Conservation (phyloP, 2,797 vertebrate genomes). For the Lerista edwardsae region DNA sequence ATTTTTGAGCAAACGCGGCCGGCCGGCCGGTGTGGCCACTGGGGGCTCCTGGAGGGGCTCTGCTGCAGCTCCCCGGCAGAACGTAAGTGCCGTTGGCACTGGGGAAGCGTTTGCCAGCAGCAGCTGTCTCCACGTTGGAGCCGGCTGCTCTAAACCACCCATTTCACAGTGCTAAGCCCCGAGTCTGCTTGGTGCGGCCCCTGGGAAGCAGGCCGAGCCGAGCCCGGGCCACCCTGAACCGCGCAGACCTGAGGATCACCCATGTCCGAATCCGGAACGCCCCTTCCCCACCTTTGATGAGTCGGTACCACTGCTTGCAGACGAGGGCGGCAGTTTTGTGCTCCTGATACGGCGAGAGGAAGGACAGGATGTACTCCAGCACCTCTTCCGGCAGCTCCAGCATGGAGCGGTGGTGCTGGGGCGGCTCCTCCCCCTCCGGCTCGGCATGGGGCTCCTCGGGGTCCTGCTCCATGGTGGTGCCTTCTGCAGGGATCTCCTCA, state of each 20-base stretch:
- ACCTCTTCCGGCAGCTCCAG: slow-evolving; percentile 95
- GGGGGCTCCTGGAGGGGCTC: no score
- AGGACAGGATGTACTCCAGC: slow-evolving; percentile 96
- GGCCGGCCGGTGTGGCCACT: no score
- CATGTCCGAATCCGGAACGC: fast-evolving
- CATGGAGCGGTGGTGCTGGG: slow-evolving; percentile 83
- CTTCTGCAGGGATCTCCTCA: slow-evolving; percentile 80
- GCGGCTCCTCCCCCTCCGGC: slow-evolving; percentile 69
- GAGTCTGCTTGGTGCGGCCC: no score
- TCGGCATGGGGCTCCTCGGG: slow-evolving; percentile 62
- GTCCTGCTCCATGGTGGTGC: slow-evolving; percentile 80
- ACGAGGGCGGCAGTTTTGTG: slow-evolving; percentile 98
- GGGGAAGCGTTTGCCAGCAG: no score
- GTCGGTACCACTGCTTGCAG: slow-evolving; percentile 98
- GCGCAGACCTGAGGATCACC: fast-evolving
- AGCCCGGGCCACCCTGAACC: background rate
- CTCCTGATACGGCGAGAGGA: slow-evolving; percentile 97
- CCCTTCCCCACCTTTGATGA: slow-evolving; percentile 91
- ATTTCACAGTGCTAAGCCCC: no score
- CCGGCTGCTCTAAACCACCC: no score
- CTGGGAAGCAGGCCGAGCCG: background rate
- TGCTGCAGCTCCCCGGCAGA: no score
- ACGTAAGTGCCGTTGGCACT: no score
- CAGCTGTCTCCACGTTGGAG: no score
- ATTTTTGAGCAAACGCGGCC: no score